These are phyloP conservation scores for Phalloptychus januarius DNA, from an alignment of 2,797 vertebrate genomes.

Conservation along the genomic window DNA sequence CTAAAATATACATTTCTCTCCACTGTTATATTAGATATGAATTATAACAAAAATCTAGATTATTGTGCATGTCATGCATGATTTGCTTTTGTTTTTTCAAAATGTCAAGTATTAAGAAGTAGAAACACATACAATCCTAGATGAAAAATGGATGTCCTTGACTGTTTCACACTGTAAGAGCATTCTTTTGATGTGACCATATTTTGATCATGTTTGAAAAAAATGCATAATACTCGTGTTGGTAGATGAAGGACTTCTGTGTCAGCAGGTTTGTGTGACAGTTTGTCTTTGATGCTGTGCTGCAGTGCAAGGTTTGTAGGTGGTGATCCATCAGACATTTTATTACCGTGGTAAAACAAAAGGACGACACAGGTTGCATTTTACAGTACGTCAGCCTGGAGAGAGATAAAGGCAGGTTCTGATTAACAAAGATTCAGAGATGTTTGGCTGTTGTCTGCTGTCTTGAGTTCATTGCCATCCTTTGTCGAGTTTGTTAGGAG, in stretches of 20 bases:
- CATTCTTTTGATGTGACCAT: not conserved
- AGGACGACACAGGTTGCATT: conserved; percentile 52
- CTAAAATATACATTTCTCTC: not conserved
- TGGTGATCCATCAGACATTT: conserved; percentile 58
- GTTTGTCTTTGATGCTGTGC: conserved; percentile 45
- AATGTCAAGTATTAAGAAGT: not conserved
- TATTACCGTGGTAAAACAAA: conserved; percentile 63
- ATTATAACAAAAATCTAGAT: not conserved
- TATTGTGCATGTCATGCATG: not conserved
- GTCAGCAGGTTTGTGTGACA: conserved; percentile 59
- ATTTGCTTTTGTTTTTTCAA: not conserved
- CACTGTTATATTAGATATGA: not conserved
- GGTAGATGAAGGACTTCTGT: conserved; percentile 20
- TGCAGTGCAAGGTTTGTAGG: conserved; percentile 37
- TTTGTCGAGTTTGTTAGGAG: conserved; percentile 17
- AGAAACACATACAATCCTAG: not conserved
- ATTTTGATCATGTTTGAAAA: not conserved
- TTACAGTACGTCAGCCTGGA: conserved; percentile 37
- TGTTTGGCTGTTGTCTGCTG: conserved; percentile 2
- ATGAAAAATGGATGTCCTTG: not conserved
- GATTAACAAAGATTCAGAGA: conserved; percentile 11
- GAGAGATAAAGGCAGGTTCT: conserved; percentile 9
- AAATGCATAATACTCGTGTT: not conserved
- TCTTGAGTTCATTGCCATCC: conserved; percentile 1
- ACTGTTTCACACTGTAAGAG: not conserved